These are phyloP conservation scores for Zosterops borbonicus DNA, from an alignment of 2,113 vertebrate genomes.

Conservation along the genomic window DNA sequence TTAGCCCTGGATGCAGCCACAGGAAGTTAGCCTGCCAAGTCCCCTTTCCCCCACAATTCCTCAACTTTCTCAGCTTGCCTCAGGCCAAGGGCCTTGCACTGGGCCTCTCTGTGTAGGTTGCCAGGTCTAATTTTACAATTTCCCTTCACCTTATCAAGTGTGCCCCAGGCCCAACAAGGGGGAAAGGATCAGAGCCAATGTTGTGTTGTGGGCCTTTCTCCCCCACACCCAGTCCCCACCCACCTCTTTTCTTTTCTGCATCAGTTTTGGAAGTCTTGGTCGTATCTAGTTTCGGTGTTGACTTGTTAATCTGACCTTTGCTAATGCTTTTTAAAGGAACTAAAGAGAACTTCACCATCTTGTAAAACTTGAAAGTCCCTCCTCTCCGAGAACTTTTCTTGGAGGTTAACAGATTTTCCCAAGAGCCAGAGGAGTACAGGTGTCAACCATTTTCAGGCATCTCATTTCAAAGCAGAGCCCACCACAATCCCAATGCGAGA, in stretches of 20 bases:
- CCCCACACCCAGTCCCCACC: conserved; percentile 60
- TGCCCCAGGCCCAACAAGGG: conserved; percentile 64
- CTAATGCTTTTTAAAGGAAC: conserved; percentile 74
- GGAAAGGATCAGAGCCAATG: conserved; percentile 66
- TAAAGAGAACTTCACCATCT: conserved; percentile 61
- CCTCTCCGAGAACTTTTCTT: conserved; percentile 56
- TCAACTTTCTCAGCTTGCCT: conserved; percentile 80
- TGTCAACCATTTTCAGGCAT: conserved; percentile 70
- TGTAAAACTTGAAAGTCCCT: conserved; percentile 65
- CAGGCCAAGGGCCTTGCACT: conserved; percentile 72
- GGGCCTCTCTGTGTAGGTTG: conserved; percentile 81
- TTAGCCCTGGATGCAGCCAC: conserved; percentile 83
- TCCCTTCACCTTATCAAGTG: conserved; percentile 80
- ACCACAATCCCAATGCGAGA: conserved; percentile 30
- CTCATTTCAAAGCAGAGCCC: conserved; percentile 66
- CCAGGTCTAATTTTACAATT: conserved; percentile 87
- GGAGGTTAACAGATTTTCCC: conserved; percentile 69
- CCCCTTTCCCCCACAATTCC: conserved; percentile 85
- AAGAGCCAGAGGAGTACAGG: conserved; percentile 63
- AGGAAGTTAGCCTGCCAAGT: conserved; percentile 89
- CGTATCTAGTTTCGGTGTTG: conserved; percentile 73
- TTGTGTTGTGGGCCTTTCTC: conserved; percentile 59
- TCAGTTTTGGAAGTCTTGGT: conserved; percentile 65
- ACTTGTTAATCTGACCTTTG: conserved; percentile 80
- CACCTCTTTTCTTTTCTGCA: conserved; percentile 57